These are phyloP conservation scores for Mellilla xanthometata DNA, from an alignment of 2,888 invertebrate genomes.

Conservation along the genomic window DNA sequence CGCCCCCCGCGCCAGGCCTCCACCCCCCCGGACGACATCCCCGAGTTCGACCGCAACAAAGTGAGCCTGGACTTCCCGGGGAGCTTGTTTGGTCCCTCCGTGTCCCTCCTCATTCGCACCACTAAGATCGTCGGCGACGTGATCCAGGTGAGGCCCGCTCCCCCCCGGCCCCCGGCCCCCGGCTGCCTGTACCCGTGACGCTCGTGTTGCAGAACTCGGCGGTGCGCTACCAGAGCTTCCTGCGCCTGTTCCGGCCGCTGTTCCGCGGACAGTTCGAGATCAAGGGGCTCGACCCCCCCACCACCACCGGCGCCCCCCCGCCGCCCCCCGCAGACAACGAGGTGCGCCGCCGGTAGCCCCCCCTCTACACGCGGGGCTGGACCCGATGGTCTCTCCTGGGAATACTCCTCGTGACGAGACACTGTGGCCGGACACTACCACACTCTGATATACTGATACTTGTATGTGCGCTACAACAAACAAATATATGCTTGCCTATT, in stretches of 20 bases:
- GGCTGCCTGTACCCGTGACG: background rate
- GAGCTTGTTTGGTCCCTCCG: constrained; percentile 85
- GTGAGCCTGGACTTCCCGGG: constrained; percentile 87
- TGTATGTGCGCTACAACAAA: too few relatives aligned
- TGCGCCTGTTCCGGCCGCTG: constrained; percentile 89
- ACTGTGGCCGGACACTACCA: too few relatives aligned
- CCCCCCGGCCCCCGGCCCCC: background rate
- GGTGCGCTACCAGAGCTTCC: constrained; percentile 86
- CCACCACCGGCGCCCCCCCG: constrained; percentile 67
- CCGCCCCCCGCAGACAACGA: constrained; percentile 46
- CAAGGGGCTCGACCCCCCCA: constrained; percentile 86
- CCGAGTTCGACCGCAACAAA: constrained; percentile 84
- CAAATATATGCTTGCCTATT: too few relatives aligned
- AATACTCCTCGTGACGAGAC: background rate
- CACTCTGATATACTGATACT: too few relatives aligned
- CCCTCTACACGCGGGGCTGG: too few relatives aligned
- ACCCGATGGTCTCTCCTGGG: too few relatives aligned
- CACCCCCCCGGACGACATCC: constrained; percentile 72
- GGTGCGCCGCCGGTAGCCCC: constrained; percentile 50
- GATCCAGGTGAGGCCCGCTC: constrained; percentile 77
- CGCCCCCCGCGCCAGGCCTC: constrained; percentile 24
- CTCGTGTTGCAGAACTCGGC: constrained; percentile 87
- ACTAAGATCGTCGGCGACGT: constrained; percentile 86
- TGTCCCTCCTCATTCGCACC: constrained; percentile 85
- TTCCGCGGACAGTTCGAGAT: constrained; percentile 88